Evolutionary conservation across 2,888 invertebrate genomes (phyloP).

Genomic region (Acleris holmiana): DNA sequence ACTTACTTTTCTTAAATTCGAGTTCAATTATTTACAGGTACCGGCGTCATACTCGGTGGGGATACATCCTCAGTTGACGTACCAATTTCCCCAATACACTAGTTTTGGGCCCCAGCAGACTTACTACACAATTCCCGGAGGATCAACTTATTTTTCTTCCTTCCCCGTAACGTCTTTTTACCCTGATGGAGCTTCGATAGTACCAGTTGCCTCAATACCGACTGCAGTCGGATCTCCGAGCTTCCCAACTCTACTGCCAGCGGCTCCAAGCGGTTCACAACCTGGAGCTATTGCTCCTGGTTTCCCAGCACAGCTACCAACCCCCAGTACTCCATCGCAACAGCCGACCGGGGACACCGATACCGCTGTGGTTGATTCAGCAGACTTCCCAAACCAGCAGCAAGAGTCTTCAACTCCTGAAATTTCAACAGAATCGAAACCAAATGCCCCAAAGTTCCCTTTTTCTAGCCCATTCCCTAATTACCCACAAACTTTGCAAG

Average conservation of each 20-base stretch:
- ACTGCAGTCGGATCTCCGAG: slow-evolving; percentile 40
- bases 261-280: slow-evolving; percentile 20
- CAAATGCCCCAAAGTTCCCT: slow-evolving; percentile 46
- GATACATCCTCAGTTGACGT: slow-evolving; percentile 61
- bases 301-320: slow-evolving; percentile 47
- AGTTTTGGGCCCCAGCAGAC: slow-evolving; percentile 56
- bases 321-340: slow-evolving; percentile 48
- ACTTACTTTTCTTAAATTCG: too few species aligned
- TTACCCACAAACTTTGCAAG: slow-evolving; percentile 42
- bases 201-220: slow-evolving; percentile 44
- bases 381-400: slow-evolving; percentile 56
- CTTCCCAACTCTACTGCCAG: slow-evolving; percentile 37
- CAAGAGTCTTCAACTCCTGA: slow-evolving; percentile 40
- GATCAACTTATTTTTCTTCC: slow-evolving; percentile 35
- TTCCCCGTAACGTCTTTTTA: slow-evolving; percentile 27
- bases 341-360: slow-evolving; percentile 63
- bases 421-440: slow-evolving; percentile 40
- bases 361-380: slow-evolving; percentile 71
- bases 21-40: slow-evolving; percentile 53
- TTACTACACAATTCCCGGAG: slow-evolving; percentile 36
- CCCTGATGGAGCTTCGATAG: slow-evolving; percentile 42
- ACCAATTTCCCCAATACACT: slow-evolving; percentile 57
- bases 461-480: slow-evolving; percentile 47
- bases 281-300: slow-evolving; percentile 11
- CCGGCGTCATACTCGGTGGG: slow-evolving; percentile 58